Conservation (phyloP, 2,797 vertebrate species). For the Craterocephalus amniculus region DNA sequence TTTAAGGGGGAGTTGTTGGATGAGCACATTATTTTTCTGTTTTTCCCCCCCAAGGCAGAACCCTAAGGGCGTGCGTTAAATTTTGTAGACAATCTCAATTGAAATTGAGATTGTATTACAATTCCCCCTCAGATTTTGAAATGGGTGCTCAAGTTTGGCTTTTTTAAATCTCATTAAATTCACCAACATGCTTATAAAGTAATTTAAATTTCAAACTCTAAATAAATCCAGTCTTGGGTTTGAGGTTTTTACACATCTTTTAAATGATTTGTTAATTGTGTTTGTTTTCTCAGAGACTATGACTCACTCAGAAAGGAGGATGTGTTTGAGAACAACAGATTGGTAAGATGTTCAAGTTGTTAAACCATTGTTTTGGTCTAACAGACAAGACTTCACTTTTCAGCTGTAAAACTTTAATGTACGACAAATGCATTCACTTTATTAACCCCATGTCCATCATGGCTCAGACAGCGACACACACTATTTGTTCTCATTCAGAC, state of each 20-base stretch:
- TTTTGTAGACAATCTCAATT: neutral
- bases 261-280: constrained; percentile 15
- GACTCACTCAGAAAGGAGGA: constrained; percentile 91
- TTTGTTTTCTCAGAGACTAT: constrained; percentile 88
- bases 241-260: neutral
- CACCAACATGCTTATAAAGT: no score
- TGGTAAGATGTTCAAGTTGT: constrained; percentile 85
- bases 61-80: neutral
- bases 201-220: neutral
- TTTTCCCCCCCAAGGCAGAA: neutral
- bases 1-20: neutral
- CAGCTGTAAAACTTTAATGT: constrained; percentile 14
- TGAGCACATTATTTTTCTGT: neutral
- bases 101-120: no score
- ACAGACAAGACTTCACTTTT: constrained; percentile 1
- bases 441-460: constrained; percentile 12
- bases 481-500: constrained; percentile 17
- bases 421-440: constrained; percentile 4
- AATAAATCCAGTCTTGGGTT: neutral
- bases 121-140: no score
- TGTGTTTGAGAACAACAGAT: constrained; percentile 93
- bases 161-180: neutral
- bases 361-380: constrained; percentile 23
- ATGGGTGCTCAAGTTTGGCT: neutral
- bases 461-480: neutral